phyloP scores from a whole-genome alignment of 2,888 invertebrate genomes.

The Xanthostigma xanthostigma region DNA sequence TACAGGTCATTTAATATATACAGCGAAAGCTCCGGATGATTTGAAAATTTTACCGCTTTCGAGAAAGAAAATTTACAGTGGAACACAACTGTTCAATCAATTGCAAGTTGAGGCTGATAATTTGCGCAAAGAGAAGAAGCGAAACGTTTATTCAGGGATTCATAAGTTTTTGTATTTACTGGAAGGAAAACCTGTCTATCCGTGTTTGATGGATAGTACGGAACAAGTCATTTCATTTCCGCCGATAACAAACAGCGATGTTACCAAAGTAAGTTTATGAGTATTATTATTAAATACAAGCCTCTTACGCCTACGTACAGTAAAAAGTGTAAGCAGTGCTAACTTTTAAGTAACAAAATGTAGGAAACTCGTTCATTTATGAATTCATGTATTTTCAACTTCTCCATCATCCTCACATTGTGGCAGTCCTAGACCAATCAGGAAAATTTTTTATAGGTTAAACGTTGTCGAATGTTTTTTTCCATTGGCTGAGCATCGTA shows the following conservation, averaged over 20 bases:
- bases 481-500: no score
- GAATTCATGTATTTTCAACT: no score
- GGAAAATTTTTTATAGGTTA: not conserved
- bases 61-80: conserved; percentile 41
- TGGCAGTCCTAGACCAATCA: no score
- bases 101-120: conserved; percentile 64
- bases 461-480: no score
- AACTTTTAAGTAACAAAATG: no score
- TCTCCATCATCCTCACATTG: no score
- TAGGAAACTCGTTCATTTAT: no score
- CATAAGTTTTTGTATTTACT: conserved; percentile 70
- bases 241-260: conserved; percentile 72
- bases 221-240: conserved; percentile 67
- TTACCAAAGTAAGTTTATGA: conserved; percentile 46
- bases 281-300: no score
- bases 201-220: conserved; percentile 50
- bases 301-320: no score
- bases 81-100: conserved; percentile 49
- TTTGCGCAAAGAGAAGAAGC: conserved; percentile 68
- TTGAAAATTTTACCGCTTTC: conserved; percentile 53
- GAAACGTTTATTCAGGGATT: conserved; percentile 66
- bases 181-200: conserved; percentile 57
- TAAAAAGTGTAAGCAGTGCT: no score
- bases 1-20: conserved; percentile 45
- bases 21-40: conserved; percentile 47